These are phyloP conservation scores for rat (Rattus norvegicus) DNA, from an alignment of 2,113 vertebrate species.

Conservation along the genomic window DNA sequence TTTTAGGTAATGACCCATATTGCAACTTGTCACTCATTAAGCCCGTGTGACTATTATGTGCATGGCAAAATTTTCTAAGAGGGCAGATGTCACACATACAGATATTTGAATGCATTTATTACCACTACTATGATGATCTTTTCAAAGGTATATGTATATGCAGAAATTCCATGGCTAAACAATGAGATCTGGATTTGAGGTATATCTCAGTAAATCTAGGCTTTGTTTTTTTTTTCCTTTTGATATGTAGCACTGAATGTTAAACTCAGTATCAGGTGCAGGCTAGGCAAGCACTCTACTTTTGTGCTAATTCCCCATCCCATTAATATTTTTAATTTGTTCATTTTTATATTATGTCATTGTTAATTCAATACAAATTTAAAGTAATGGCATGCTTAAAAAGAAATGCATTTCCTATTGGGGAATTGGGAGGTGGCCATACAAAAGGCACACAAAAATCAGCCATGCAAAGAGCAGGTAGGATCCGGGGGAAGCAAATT, in stretches of 20 bases:
- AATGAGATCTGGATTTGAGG: not conserved
- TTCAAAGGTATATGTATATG: not conserved
- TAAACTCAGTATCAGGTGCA: not conserved
- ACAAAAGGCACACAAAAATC: not conserved
- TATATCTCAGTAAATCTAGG: not conserved
- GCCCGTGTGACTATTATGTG: not conserved
- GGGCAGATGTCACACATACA: not conserved
- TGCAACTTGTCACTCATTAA: constrained; percentile 33
- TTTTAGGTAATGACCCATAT: not conserved
- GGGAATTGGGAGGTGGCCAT: not conserved
- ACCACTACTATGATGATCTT: not conserved
- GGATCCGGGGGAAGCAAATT: not conserved
- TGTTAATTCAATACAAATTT: not conserved
- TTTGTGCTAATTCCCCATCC: not conserved
- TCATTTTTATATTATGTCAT: not conserved
- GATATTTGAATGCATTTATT: not conserved
- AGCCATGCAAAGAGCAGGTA: not conserved
- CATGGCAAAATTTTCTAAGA: not conserved
- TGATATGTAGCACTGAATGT: not conserved
- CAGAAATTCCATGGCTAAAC: not conserved
- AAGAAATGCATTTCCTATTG: not conserved
- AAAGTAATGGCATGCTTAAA: not conserved
- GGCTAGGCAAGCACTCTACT: not conserved
- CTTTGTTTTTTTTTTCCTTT: not conserved
- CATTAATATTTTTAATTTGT: not conserved